Percentiles rank a stretch among this genome's conserved stretches.
Evolutionary conservation across 1,140 invertebrate species (phyloP).

Genomic region (Anoplolepis gracilipes): DNA sequence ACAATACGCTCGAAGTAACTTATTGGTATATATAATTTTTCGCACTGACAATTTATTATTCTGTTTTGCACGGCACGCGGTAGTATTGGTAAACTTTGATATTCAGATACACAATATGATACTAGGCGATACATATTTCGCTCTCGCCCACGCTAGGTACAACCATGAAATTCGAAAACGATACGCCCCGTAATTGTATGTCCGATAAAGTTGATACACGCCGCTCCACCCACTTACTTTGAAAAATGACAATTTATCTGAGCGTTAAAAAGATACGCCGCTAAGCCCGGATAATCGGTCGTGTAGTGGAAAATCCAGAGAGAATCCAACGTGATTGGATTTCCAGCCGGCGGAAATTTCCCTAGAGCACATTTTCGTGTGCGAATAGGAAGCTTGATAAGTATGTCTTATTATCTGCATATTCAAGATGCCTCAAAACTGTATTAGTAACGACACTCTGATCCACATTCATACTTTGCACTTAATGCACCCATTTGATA

Average conservation of each 20-base stretch:
- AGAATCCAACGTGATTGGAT: constrained; percentile 3
- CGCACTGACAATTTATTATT: neutral
- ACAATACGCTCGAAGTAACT: neutral
- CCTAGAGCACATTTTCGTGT: neutral
- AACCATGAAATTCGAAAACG: constrained; percentile 2
- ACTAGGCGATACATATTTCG: constrained; percentile 3
- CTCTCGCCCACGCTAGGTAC: neutral
- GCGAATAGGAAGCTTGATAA: neutral
- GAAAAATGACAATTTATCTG: constrained; percentile 15
- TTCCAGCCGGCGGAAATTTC: neutral
- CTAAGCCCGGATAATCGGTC: neutral
- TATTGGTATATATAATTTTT: constrained; percentile 2
- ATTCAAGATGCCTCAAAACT: neutral
- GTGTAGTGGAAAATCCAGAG: constrained; percentile 22
- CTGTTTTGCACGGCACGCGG: neutral
- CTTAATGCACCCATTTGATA: neutral
- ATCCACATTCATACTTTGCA: neutral
- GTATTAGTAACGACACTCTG: neutral
- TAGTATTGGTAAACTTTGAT: neutral
- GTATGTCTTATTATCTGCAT: neutral
- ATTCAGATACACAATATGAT: neutral
- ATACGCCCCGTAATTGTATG: constrained; percentile 10
- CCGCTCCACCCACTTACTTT: neutral
- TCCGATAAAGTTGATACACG: constrained; percentile 12
- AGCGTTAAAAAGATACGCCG: constrained; percentile 35